Conservation (phyloP, 2,797 vertebrate genomes). For the Cyclopterus lumpus region DNA sequence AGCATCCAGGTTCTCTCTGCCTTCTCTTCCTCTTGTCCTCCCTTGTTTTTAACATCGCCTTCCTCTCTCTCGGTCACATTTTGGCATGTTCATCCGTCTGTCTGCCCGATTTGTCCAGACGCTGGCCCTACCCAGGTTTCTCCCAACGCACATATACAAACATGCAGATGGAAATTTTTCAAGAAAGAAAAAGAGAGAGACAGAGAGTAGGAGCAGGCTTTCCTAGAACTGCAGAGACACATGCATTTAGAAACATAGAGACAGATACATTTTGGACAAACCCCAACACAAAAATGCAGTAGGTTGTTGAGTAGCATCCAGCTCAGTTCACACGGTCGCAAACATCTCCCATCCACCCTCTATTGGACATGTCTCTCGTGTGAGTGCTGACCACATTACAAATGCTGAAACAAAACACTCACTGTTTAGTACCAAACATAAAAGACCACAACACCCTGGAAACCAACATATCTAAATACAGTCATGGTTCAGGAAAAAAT, state of each 20-base stretch:
- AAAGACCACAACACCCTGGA: conserved; percentile 62
- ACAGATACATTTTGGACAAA: conserved; percentile 21
- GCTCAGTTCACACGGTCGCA: conserved; percentile 37
- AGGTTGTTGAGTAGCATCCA: neutral
- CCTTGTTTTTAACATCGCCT: conserved; percentile 65
- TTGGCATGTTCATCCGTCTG: conserved; percentile 71
- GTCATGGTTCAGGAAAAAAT: conserved; percentile 49
- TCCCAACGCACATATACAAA: conserved; percentile 68
- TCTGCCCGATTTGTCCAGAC: conserved; percentile 62
- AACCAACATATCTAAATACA: conserved; percentile 71
- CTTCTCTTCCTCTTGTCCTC: conserved; percentile 58
- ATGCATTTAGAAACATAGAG: conserved; percentile 41
- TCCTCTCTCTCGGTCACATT: conserved; percentile 67
- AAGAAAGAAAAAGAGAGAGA: conserved; percentile 13
- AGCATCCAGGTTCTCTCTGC: conserved; percentile 48
- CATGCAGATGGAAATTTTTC: conserved; percentile 42
- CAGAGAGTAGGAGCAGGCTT: conserved; percentile 12
- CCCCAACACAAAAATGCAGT: conserved; percentile 33
- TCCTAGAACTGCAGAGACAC: conserved; percentile 53
- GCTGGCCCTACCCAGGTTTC: conserved; percentile 56
- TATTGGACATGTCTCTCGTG: conserved; percentile 64
- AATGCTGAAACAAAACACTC: conserved; percentile 71
- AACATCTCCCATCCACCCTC: conserved; percentile 26
- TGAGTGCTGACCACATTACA: conserved; percentile 76
- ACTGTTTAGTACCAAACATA: conserved; percentile 66